Base-by-base conservation (phyloP, 1,140 invertebrate genomes). In the Aethina tumida region DNA sequence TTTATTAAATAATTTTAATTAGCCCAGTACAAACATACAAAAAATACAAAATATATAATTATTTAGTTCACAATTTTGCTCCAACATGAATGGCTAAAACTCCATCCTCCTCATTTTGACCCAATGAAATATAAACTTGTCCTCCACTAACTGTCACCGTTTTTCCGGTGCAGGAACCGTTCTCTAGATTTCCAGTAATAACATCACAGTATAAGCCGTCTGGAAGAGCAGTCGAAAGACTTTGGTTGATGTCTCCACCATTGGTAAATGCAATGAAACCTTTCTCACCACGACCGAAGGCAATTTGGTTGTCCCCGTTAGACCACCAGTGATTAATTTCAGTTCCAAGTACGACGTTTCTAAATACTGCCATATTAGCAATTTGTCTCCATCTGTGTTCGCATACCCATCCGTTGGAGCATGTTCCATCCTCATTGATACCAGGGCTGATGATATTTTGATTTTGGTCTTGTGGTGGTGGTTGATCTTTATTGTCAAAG, bases 321-420 rank as follows among this genome's bases (percentile, higher is more conserved):
- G 76, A 71, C 79, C 80, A 84, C 80, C 81, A 87, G 41, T 75
- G 55, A 9, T 59, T 57, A 2, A 81, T 17, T 3, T 29, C 43
- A 4, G 69, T 69, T 7, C 63, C 65, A 28, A 60, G 59, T 5
- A 72, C 80, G 1, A 65, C 60, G 52, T 81, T 84, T 18, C 77
- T 67, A 58, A 87, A 87, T 2, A 53, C 55, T 2, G 82, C 78
- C 84, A 90, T 89, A 41, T 80, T 77, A 56, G 65, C 77, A 49
- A 90, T 85, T 55, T 81, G 74, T 4, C 74, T 60, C 85, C 85
- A 91, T 13, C 83, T 72, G 59, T 93, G 88, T 60, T 93, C 87
- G 56, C 88, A 93, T 1, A 90, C 61, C 85, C 86, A 92, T 1
- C 83, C 84, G 48, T 77, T 76, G 1, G 66, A 70, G 49, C 86